Evolutionary conservation across 2,888 invertebrate species (phyloP).

Genomic region (Lasius fuliginosus): DNA sequence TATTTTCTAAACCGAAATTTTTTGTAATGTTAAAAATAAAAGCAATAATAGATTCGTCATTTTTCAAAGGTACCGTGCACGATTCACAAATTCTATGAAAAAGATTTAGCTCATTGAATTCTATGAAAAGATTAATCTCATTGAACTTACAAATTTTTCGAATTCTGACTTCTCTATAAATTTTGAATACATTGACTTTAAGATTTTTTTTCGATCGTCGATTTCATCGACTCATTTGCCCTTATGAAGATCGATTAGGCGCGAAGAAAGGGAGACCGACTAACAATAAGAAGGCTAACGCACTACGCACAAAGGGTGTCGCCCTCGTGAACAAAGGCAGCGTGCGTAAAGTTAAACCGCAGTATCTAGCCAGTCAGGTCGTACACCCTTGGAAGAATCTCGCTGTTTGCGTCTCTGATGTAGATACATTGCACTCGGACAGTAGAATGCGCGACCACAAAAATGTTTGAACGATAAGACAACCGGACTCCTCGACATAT

Average conservation of each 20-base stretch:
- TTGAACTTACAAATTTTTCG: background rate
- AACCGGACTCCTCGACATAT: constrained; percentile 14
- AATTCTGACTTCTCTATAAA: background rate
- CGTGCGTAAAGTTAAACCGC: constrained; percentile 75
- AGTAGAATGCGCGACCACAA: constrained; percentile 52
- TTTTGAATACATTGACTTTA: background rate
- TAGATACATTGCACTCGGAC: constrained; percentile 43
- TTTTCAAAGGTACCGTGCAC: background rate
- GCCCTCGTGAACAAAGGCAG: constrained; percentile 77
- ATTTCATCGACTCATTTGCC: background rate
- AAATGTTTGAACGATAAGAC: constrained; percentile 48
- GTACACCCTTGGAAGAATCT: constrained; percentile 72
- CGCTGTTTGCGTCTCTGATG: constrained; percentile 55
- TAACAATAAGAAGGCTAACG: constrained; percentile 78
- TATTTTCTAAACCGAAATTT: background rate
- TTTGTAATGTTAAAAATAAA: background rate
- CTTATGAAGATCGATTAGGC: constrained; percentile 1
- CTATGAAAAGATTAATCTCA: no score
- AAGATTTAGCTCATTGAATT: background rate
- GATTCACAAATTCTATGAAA: background rate
- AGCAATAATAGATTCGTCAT: background rate
- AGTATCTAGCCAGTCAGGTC: constrained; percentile 71
- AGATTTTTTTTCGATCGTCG: background rate
- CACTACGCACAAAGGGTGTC: constrained; percentile 75
- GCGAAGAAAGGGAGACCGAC: constrained; percentile 72